phyloP scores from a whole-genome alignment of 2,888 invertebrate species.

The Sesia apiformis region DNA sequence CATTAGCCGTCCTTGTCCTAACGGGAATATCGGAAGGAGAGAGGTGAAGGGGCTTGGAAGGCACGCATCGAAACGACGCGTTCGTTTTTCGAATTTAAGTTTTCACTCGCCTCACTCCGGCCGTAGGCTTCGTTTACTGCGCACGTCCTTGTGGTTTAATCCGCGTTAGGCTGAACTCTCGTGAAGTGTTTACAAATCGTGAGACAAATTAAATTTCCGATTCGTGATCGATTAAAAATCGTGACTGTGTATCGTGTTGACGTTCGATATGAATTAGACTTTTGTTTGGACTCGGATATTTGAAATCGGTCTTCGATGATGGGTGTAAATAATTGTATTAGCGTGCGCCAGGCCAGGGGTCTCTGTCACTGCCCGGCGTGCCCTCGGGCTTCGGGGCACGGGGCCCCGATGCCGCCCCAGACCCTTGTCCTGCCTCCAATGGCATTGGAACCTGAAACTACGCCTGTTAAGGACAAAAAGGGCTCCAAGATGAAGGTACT shows the following conservation, averaged over 20 bases:
- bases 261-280: constrained; percentile 11
- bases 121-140: constrained; percentile 43
- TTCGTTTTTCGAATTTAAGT: not conserved
- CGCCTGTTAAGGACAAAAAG: constrained; percentile 64
- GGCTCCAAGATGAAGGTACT: constrained; percentile 88
- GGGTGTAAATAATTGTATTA: constrained; percentile 74
- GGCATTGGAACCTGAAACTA: constrained; percentile 59
- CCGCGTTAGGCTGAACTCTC: not conserved
- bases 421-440: constrained; percentile 64
- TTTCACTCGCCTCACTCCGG: constrained; percentile 42
- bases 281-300: not conserved
- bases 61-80: not conserved
- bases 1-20: constrained; percentile 11
- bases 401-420: constrained; percentile 51
- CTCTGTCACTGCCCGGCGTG: constrained; percentile 73
- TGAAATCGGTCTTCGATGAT: constrained; percentile 46
- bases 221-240: constrained; percentile 5
- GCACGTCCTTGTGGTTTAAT: constrained; percentile 29
- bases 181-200: not conserved
- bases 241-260: constrained; percentile 14
- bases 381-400: constrained; percentile 57
- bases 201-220: not conserved
- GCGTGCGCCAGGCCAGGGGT: constrained; percentile 71
- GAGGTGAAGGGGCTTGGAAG: not conserved
- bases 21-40: not conserved